Conservation (phyloP, 2,113 vertebrate species). For the Carassius gibelio region DNA sequence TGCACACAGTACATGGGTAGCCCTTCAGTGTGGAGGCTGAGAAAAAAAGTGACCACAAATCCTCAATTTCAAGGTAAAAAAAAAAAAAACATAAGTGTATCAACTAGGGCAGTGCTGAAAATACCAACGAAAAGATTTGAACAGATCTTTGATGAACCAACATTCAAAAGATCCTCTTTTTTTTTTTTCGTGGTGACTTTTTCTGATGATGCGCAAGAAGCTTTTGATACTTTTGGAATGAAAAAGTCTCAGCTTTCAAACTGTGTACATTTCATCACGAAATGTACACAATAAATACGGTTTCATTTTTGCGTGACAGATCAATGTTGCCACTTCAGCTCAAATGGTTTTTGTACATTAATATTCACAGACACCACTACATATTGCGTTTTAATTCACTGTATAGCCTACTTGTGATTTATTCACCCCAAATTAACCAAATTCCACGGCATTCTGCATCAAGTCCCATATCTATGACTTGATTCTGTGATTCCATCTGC, state of each 20-base stretch:
- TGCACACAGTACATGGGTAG: conserved; percentile 90
- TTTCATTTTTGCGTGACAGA: too few relatives aligned
- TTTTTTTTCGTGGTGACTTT: neutral
- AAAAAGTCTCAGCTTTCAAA: neutral
- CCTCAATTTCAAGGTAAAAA: neutral
- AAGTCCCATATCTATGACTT: too few relatives aligned
- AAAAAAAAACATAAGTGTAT: too few relatives aligned
- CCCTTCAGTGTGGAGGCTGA: conserved; percentile 87
- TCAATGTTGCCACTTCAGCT: too few relatives aligned
- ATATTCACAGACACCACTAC: too few relatives aligned
- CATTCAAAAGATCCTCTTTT: neutral
- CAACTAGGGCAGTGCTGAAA: neutral
- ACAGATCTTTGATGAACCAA: neutral
- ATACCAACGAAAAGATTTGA: neutral
- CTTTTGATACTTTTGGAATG: neutral
- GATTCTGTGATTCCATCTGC: neutral
- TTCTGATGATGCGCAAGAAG: neutral
- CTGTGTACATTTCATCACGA: too few relatives aligned
- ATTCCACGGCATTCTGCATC: too few relatives aligned
- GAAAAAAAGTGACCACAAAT: conserved; percentile 35
- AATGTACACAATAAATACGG: too few relatives aligned
- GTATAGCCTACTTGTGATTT: too few relatives aligned
- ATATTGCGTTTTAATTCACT: too few relatives aligned
- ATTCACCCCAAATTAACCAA: too few relatives aligned
- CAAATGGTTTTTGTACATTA: too few relatives aligned